Base-by-base conservation (phyloP, 2,888 invertebrate species). In the Colletes collaris region DNA sequence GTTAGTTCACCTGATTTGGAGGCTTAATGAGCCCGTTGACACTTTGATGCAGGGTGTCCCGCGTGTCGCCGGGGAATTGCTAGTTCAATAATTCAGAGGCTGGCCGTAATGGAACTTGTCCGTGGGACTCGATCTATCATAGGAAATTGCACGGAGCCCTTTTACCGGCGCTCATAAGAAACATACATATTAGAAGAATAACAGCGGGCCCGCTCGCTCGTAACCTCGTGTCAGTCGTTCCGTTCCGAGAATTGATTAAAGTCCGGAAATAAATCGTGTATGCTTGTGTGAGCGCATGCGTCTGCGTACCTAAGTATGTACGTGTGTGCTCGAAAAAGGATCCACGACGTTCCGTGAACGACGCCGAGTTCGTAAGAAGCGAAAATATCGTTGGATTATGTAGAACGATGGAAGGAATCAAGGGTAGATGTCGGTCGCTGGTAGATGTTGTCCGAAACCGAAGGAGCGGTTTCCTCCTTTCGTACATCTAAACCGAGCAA, bases 41-140 rank as follows among this genome's bases (percentile, higher is more conserved):
- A 91, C 91, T 89, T 88, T 88, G 89, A 90, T 89, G 87, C 89
- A 86, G 88, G 74, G 78, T 86, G 89, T 87, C 86, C 87, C 88
- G 86, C 87, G 88, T 87, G 87, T 89, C 87, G 86, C 85, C 84
- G 81, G 87, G 91, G 88, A 92, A 92, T 92, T 92, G 91, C 90
- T 85, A 89, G 88, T 86, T 92, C 90, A 92, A 92, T 92, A 92
- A 92, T 92, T 92, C 92, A 92, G 88, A 81, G 86, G 82, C 76
- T 82, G 79, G 74, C 84, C 89, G 90, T 92, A 92, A 92, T 92
- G 91, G 92, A 92, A 91, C 89, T 91, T 88, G 92, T 91, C 90
- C 87, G 86, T 85, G 84, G 84, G 88, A 87, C 90, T 91, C 92
- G 91, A 92, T 92, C 91, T 91, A 92, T 92, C 92, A 92, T 91